Conservation (phyloP, 2,888 invertebrate genomes). For the Sussaba pulchella region DNA sequence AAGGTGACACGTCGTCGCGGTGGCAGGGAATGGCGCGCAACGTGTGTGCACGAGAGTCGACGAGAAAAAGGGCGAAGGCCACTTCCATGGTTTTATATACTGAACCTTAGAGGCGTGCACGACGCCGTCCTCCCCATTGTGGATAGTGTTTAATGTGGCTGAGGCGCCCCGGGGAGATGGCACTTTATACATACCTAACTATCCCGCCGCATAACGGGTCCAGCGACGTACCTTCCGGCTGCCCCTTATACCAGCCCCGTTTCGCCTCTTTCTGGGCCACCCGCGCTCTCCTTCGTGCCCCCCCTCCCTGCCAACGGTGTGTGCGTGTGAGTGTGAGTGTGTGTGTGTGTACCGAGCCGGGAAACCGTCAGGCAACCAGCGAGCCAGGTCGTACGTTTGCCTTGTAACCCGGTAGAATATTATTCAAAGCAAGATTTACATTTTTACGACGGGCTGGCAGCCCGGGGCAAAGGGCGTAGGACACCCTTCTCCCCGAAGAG, state of each 20-base stretch:
- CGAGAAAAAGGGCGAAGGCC: background rate
- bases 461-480: slow-evolving; percentile 13
- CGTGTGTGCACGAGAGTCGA: background rate
- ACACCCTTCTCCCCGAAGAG: background rate
- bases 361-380: slow-evolving; percentile 22
- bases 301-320: background rate
- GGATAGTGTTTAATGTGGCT: slow-evolving; percentile 74
- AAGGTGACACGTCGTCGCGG: slow-evolving; percentile 19
- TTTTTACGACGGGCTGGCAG: slow-evolving; percentile 76
- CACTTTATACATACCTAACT: slow-evolving; percentile 72
- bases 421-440: slow-evolving; percentile 81
- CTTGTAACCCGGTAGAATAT: slow-evolving; percentile 73
- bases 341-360: slow-evolving; percentile 19
- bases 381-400: slow-evolving; percentile 62
- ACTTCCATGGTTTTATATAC: slow-evolving; percentile 41
- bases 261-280: slow-evolving; percentile 21
- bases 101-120: slow-evolving; percentile 30
- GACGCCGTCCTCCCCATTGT: slow-evolving; percentile 68
- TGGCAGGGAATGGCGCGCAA: slow-evolving; percentile 13
- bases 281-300: slow-evolving; percentile 11
- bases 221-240: slow-evolving; percentile 19
- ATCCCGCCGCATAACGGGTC: slow-evolving; percentile 55
- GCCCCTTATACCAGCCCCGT: background rate
- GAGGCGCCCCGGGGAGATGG: slow-evolving; percentile 70
- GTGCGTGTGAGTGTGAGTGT: too few relatives aligned